Evolutionary conservation across 1,140 invertebrate species (phyloP), one percentile per base, ranked within the genome.

Genomic region (Tetramorium alpestre): DNA sequence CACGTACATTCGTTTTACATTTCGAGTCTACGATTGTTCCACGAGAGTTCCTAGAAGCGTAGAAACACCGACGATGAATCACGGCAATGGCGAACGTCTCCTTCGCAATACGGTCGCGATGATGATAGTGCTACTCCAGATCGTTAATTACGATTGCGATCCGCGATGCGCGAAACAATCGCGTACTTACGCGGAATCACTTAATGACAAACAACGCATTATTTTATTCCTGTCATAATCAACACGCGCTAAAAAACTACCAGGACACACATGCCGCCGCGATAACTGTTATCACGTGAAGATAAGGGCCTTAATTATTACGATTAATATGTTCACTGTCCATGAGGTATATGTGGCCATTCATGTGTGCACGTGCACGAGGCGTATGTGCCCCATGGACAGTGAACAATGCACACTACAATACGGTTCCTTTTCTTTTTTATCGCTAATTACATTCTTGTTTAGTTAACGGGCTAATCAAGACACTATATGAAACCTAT

Each of bases 91-190:
- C 77, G 77, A 87, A 65, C 73, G 67, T 78, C 70, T 89, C 88
- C 85, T 90, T 90, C 88, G 89, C 89, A 89, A 89, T 89, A 90
- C 56, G 73, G 72, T 75, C 78, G 88, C 81, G 77, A 90, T 89
- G 62, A 90, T 89, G 84, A 90, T 85, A 80, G 85, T 84, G 85
- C 85, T 75, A 87, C 65, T 60, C 69, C 54, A 75, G 88, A 90
- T 90, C 85, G 89, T 89, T 90, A 60, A 69, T 89, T 86, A 49
- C 89, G 88, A 90, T 90, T 90, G 67, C 56, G 13, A 60, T 65
- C 38, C 44, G 77, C 51, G 58, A 58, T 75, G 75, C 81, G 84
- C 81, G 51, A 41, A 78, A 82, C 60, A 18, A 82, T 81, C 54
- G 28, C 54, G 28, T 73, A 70, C 75, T 81, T 54, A 84, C 69